phyloP scores from a whole-genome alignment of 2,113 vertebrate genomes.

The Pygoscelis adeliae region DNA sequence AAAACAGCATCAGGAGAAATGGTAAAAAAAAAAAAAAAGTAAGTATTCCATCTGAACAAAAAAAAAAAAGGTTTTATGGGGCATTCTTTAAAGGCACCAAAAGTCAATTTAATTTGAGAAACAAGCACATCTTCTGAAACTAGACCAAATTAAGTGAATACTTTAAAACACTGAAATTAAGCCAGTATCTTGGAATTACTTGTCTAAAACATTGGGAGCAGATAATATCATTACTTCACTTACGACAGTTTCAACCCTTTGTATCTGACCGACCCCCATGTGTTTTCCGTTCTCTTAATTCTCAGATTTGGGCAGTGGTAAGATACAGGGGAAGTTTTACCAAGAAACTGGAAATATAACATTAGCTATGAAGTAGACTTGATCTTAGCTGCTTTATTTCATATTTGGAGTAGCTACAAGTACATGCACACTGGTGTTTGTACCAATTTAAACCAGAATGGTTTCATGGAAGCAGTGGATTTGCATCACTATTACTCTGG shows the following conservation, averaged over 20 bases:
- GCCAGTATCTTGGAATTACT: background rate
- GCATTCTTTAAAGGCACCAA: background rate
- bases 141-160: background rate
- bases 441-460: background rate
- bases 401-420: background rate
- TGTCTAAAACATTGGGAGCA: background rate
- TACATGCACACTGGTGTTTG: background rate
- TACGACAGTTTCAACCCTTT: background rate
- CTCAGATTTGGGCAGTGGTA: background rate
- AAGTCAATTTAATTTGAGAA: background rate
- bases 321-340: background rate
- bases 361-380: background rate
- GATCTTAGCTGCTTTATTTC: background rate
- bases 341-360: background rate
- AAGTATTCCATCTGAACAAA: background rate
- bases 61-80: background rate
- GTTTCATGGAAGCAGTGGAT: background rate
- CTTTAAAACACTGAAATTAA: background rate
- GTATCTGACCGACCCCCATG: background rate
- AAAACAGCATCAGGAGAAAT: background rate
- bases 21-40: background rate
- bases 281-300: background rate
- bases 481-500: background rate
- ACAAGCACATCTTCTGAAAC: background rate
- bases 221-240: background rate